Percentiles rank a stretch among this genome's conserved stretches.
Evolutionary conservation across 2,797 vertebrate genomes (phyloP).

Genomic region (Ciconia nigra): DNA sequence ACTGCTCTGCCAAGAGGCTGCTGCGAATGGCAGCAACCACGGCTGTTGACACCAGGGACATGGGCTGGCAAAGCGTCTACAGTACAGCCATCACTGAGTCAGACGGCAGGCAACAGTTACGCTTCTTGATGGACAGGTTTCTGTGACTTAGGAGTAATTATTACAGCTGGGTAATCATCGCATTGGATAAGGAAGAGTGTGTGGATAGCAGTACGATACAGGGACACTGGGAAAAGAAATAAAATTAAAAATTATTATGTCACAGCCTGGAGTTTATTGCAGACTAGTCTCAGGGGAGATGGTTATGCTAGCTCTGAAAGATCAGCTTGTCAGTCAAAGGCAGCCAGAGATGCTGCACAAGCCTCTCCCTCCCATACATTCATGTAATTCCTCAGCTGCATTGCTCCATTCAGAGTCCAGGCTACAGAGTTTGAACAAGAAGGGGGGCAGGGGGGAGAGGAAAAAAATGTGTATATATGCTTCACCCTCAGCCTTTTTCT

Average conservation of each 20-base stretch:
- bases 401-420: neutral
- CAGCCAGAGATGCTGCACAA: neutral
- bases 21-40: neutral
- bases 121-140: neutral
- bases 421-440: neutral
- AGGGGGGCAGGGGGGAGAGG: neutral
- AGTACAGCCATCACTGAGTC: neutral
- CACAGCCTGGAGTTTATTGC: conserved; percentile 5
- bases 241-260: neutral
- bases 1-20: neutral
- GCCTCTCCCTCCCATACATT: conserved; percentile 51
- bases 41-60: neutral
- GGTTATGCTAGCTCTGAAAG: neutral
- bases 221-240: neutral
- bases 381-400: conserved; percentile 56
- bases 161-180: neutral
- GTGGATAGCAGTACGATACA: accelerated
- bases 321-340: neutral
- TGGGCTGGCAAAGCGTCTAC: accelerated
- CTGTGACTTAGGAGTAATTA: neutral
- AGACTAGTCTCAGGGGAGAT: neutral
- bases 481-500: conserved; percentile 43
- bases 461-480: neutral
- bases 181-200: neutral
- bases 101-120: neutral